Evolutionary conservation across 2,113 vertebrate species (phyloP).

Genomic region (Sturnus vulgaris): DNA sequence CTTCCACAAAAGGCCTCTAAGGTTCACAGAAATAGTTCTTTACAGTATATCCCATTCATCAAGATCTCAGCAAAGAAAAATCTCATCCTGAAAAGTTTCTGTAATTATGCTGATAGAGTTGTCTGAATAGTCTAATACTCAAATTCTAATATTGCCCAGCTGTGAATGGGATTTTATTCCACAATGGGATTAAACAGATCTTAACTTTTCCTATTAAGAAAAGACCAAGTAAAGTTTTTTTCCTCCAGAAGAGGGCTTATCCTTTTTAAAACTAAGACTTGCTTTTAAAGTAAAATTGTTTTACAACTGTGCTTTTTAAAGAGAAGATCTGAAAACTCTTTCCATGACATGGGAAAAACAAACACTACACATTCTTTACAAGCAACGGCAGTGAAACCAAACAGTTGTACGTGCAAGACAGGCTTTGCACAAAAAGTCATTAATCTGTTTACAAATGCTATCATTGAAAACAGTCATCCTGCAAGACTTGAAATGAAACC

Average conservation of each 20-base stretch:
- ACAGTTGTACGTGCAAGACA: not conserved
- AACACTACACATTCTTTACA: rapidly evolving
- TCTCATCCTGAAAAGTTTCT: not conserved
- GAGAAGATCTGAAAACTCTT: not conserved
- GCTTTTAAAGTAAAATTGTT: not conserved
- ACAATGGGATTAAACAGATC: not conserved
- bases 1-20: not conserved
- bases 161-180: not conserved
- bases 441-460: not conserved
- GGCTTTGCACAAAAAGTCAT: not conserved
- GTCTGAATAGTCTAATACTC: not conserved
- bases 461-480: not conserved
- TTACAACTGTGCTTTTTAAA: not conserved
- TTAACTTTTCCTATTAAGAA: not conserved
- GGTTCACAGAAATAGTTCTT: not conserved
- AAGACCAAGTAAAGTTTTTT: not conserved
- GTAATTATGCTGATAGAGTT: not conserved
- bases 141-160: not conserved
- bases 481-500: not conserved
- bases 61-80: not conserved
- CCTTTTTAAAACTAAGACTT: not conserved
- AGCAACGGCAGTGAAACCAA: not conserved
- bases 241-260: not conserved
- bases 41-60: not conserved
- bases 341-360: not conserved